phyloP scores from a whole-genome alignment of 2,888 invertebrate genomes.

The Choristoneura rosaceana region DNA sequence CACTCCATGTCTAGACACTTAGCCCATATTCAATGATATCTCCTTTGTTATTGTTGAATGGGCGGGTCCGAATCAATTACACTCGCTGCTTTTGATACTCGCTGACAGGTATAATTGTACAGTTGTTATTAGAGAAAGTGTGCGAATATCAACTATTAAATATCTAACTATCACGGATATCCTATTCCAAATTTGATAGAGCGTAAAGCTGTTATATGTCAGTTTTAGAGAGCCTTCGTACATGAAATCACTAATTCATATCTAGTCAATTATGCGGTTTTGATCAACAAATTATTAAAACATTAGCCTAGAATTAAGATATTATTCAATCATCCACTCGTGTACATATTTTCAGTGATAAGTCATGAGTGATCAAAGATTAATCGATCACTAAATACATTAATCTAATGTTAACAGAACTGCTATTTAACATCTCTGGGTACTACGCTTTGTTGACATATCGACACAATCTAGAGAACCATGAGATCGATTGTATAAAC shows the following conservation, averaged over 20 bases:
- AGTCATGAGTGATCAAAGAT: not conserved
- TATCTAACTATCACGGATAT: constrained; percentile 39
- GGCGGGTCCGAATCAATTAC: constrained; percentile 41
- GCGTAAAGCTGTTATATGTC: not conserved
- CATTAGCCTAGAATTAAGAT: not conserved
- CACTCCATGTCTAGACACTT: constrained; percentile 54
- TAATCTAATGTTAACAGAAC: not conserved
- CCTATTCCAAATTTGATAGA: constrained; percentile 21
- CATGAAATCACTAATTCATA: not conserved
- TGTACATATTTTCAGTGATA: not conserved
- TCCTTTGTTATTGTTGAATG: constrained; percentile 41
- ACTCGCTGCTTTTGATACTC: constrained; percentile 31
- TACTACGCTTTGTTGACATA: constrained; percentile 1
- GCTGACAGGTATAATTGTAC: constrained; percentile 38
- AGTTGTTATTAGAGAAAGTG: constrained; percentile 33
- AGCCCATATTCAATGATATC: constrained; percentile 38
- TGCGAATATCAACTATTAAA: constrained; percentile 35
- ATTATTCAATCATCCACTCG: not conserved
- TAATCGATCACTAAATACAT: not conserved
- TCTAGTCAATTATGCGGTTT: not conserved
- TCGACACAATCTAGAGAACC: constrained; percentile 15
- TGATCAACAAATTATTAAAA: not conserved
- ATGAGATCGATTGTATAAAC: constrained; percentile 24
- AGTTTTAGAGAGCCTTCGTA: not conserved
- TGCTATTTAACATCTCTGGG: not conserved